These are phyloP conservation scores for Zaprionus camerounensis DNA, from an alignment of 1,140 invertebrate species.

Conservation along the genomic window DNA sequence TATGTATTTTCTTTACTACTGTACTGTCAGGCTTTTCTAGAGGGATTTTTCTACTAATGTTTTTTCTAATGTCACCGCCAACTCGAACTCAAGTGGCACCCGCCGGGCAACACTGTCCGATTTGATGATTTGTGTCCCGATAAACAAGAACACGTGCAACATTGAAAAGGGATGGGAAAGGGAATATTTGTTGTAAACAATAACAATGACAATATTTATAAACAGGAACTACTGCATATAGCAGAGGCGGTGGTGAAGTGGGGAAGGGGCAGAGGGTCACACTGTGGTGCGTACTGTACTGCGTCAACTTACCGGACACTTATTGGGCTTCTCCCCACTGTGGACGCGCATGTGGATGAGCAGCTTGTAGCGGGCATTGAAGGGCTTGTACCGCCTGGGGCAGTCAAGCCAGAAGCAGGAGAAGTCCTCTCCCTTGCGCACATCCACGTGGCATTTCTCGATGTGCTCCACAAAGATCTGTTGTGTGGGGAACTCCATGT, in stretches of 20 bases:
- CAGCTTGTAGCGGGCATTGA: conserved; percentile 98
- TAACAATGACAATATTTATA: conserved; percentile 18
- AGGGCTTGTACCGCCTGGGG: conserved; percentile 92
- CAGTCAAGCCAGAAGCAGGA: conserved; percentile 96
- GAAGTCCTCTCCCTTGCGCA: conserved; percentile 93
- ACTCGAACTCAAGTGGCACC: background rate
- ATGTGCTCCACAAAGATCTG: conserved; percentile 94
- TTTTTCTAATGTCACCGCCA: background rate
- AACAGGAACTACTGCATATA: conserved; percentile 1
- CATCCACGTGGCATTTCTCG: conserved; percentile 95
- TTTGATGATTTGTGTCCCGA: background rate
- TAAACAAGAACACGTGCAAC: conserved; percentile 14
- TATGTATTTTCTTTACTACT: no score
- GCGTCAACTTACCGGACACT: conserved; percentile 93
- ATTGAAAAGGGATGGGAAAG: background rate
- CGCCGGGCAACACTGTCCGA: background rate
- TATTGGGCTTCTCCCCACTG: conserved; percentile 97
- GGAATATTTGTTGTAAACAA: conserved; percentile 15
- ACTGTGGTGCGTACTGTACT: background rate
- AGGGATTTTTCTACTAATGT: no score
- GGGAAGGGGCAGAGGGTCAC: background rate
- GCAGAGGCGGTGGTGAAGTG: background rate
- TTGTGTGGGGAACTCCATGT: conserved; percentile 90
- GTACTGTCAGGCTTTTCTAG: no score
- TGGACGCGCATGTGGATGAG: conserved; percentile 98